Conservation (phyloP, 2,113 vertebrate genomes). For the Triplophysa siluroides region DNA sequence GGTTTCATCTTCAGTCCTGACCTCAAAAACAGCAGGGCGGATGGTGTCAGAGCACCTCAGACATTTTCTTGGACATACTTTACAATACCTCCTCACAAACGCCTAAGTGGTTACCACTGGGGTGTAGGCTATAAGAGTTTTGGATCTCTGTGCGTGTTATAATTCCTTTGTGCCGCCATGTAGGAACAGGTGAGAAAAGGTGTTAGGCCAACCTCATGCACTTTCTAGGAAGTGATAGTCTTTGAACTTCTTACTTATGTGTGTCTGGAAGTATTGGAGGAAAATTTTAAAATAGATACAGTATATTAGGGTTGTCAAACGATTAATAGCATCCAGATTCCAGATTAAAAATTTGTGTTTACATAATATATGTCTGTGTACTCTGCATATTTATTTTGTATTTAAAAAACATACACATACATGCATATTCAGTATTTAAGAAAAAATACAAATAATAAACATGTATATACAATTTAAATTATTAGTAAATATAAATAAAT, state of each 20-base stretch:
- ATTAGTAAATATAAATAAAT: too few relatives aligned
- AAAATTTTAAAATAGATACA: too few relatives aligned
- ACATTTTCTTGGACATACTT: not conserved
- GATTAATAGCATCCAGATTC: too few relatives aligned
- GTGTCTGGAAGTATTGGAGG: not conserved
- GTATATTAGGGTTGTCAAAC: too few relatives aligned
- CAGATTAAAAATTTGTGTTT: too few relatives aligned
- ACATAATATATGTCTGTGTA: too few relatives aligned
- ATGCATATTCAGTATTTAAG: too few relatives aligned
- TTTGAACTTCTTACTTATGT: not conserved
- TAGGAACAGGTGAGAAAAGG: constrained; percentile 10
- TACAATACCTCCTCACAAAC: constrained; percentile 20
- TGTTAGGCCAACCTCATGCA: not conserved
- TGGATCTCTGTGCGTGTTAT: not conserved
- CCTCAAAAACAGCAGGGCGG: constrained; percentile 4
- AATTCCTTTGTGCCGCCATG: constrained; percentile 8
- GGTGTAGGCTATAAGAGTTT: constrained; percentile 17
- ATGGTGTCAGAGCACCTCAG: constrained; percentile 10
- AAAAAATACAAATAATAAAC: too few relatives aligned
- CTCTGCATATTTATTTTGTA: too few relatives aligned
- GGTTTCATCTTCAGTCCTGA: constrained; percentile 7
- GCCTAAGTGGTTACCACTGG: constrained; percentile 3
- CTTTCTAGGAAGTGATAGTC: not conserved
- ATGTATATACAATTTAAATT: too few relatives aligned
- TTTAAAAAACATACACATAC: too few relatives aligned